These are phyloP conservation scores for Cynoglossus semilaevis DNA, from an alignment of 2,113 vertebrate genomes.

Conservation along the genomic window DNA sequence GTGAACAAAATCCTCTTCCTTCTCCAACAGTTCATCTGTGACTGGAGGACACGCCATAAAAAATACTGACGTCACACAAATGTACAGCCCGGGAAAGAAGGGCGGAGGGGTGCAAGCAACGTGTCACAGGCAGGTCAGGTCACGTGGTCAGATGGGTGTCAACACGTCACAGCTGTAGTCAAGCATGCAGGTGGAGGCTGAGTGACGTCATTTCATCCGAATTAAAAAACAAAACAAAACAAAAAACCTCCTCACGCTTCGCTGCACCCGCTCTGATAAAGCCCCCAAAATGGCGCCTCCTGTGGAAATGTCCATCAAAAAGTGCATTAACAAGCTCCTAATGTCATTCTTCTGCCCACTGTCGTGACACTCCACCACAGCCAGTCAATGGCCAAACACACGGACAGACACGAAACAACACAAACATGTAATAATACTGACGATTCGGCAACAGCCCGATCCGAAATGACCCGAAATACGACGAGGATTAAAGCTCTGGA, in stretches of 20 bases:
- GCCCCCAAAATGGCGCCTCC: constrained; percentile 20
- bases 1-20: constrained; percentile 79
- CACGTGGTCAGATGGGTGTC: constrained; percentile 18
- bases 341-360: constrained; percentile 56
- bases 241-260: too few species aligned
- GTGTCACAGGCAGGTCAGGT: constrained; percentile 60
- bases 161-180: constrained; percentile 47
- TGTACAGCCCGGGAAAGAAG: constrained; percentile 62
- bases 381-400: constrained; percentile 71
- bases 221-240: too few species aligned
- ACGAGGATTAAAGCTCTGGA: constrained; percentile 52
- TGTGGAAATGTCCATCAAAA: constrained; percentile 65
- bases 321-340: constrained; percentile 75
- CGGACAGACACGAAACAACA: constrained; percentile 51
- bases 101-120: constrained; percentile 49
- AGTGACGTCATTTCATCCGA: too few species aligned
- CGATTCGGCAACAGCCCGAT: constrained; percentile 51
- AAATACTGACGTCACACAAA: constrained; percentile 69
- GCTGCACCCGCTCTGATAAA: constrained; percentile 36
- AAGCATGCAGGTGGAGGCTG: constrained; percentile 53
- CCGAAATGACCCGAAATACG: constrained; percentile 53
- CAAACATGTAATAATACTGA: constrained; percentile 70
- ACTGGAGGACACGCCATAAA: constrained; percentile 71
- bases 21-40: constrained; percentile 78
- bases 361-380: constrained; percentile 50